Percentiles rank a stretch among this genome's conserved stretches.
phyloP scores from a whole-genome alignment of 2,888 invertebrate species.

The Drosophila formosana region DNA sequence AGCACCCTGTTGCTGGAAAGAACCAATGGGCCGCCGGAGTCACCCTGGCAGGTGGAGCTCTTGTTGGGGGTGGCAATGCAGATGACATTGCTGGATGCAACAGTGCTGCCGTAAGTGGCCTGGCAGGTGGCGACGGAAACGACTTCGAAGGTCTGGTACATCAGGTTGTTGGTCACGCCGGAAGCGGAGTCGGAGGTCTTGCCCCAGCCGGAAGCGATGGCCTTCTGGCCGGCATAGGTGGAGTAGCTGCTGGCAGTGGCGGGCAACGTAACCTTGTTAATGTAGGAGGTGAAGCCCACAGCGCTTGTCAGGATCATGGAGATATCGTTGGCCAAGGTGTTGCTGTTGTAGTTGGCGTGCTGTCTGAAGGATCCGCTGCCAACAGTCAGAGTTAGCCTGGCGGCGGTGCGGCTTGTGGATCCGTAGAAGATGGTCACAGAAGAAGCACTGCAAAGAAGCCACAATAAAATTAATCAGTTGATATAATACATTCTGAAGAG shows the following conservation, averaged over 20 bases:
- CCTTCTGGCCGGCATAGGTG: slow-evolving; percentile 72
- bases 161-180: slow-evolving; percentile 71
- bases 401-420: slow-evolving; percentile 59
- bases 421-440: slow-evolving; percentile 65
- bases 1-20: slow-evolving; percentile 38
- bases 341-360: slow-evolving; percentile 37
- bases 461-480: background rate
- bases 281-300: slow-evolving; percentile 41
- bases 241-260: slow-evolving; percentile 45
- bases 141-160: slow-evolving; percentile 71
- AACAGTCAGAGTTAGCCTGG: slow-evolving; percentile 54
- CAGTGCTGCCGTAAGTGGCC: slow-evolving; percentile 40
- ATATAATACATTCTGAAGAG: background rate
- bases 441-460: slow-evolving; percentile 21
- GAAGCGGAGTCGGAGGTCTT: slow-evolving; percentile 57
- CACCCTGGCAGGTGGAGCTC: slow-evolving; percentile 72
- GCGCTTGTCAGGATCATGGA: slow-evolving; percentile 63
- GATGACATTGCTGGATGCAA: slow-evolving; percentile 47
- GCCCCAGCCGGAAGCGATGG: slow-evolving; percentile 86
- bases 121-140: slow-evolving; percentile 78
- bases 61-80: slow-evolving; percentile 66
- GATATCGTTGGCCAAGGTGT: slow-evolving; percentile 66
- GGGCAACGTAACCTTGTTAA: slow-evolving; percentile 57
- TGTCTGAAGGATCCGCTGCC: slow-evolving; percentile 66
- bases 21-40: slow-evolving; percentile 81